Conservation (phyloP, 1,140 invertebrate genomes). For the Polypedilum vanderplanki region DNA sequence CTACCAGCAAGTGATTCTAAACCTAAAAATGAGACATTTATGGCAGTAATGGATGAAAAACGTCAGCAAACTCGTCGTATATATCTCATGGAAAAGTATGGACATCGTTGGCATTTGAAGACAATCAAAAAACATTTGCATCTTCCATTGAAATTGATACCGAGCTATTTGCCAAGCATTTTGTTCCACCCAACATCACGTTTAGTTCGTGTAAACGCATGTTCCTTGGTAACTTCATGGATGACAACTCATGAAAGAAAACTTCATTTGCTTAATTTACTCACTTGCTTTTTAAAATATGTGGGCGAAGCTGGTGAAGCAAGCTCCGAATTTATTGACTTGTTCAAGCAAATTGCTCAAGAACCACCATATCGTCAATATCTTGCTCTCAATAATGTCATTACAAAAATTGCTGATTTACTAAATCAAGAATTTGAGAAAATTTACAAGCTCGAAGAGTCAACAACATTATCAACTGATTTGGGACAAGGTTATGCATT, state of each 20-base stretch:
- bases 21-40: conserved; percentile 31
- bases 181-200: conserved; percentile 87
- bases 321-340: conserved; percentile 80
- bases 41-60: conserved; percentile 32
- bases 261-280: conserved; percentile 66
- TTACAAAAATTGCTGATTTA: conserved; percentile 75
- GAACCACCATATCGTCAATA: conserved; percentile 89
- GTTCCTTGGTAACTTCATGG: conserved; percentile 77
- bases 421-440: conserved; percentile 82
- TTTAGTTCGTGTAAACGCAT: conserved; percentile 79
- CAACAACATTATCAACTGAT: conserved; percentile 84
- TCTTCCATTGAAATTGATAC: conserved; percentile 37
- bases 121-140: conserved; percentile 30
- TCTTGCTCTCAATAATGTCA: conserved; percentile 76
- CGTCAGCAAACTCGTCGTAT: conserved; percentile 46
- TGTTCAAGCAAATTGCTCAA: conserved; percentile 79
- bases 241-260: conserved; percentile 50
- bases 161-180: conserved; percentile 80
- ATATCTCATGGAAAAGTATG: conserved; percentile 75
- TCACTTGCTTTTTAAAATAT: conserved; percentile 83
- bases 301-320: conserved; percentile 78
- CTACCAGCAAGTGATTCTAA: not conserved
- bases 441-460: conserved; percentile 74
- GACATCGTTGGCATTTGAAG: conserved; percentile 50
- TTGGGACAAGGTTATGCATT: conserved; percentile 86